Percentiles rank a stretch among this genome's conserved stretches.
Conservation (phyloP, 2,797 vertebrate species). For the Enteromius trimaculatus region DNA sequence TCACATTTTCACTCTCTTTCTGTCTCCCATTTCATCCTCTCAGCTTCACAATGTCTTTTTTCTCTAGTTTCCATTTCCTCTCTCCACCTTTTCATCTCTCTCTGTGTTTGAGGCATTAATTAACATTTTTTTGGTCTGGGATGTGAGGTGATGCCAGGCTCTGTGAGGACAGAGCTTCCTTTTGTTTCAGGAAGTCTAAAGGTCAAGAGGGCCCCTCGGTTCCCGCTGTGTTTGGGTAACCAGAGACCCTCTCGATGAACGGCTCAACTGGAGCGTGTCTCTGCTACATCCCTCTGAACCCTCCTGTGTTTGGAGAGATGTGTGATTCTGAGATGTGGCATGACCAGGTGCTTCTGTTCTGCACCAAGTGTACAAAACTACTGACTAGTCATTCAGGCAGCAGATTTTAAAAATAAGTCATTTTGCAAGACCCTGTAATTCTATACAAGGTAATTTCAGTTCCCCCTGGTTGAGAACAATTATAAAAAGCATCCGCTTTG, state of each 20-base stretch:
- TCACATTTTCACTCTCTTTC: neutral
- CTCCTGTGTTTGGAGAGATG: neutral
- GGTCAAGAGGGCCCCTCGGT: slow-evolving; percentile 57
- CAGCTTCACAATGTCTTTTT: neutral
- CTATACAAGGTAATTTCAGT: neutral
- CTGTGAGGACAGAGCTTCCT: slow-evolving; percentile 47
- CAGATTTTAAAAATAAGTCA: neutral
- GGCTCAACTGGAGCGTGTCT: neutral
- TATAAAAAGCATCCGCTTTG: too few species aligned
- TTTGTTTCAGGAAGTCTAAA: slow-evolving; percentile 68
- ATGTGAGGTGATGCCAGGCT: slow-evolving; percentile 63
- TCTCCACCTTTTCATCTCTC: neutral
- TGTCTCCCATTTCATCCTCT: neutral
- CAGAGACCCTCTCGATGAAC: slow-evolving; percentile 50
- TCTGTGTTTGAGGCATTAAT: slow-evolving; percentile 68
- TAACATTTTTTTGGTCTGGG: slow-evolving; percentile 75
- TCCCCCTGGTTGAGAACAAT: too few species aligned
- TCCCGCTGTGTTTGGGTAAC: slow-evolving; percentile 67
- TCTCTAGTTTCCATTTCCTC: neutral
- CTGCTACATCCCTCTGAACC: neutral
- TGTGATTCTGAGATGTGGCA: neutral
- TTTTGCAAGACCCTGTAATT: neutral
- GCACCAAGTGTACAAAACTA: neutral
- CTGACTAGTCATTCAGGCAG: neutral
- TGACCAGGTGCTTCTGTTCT: neutral